Conservation (phyloP, 2,113 vertebrate genomes). For the Chlorodrepanis virens region DNA sequence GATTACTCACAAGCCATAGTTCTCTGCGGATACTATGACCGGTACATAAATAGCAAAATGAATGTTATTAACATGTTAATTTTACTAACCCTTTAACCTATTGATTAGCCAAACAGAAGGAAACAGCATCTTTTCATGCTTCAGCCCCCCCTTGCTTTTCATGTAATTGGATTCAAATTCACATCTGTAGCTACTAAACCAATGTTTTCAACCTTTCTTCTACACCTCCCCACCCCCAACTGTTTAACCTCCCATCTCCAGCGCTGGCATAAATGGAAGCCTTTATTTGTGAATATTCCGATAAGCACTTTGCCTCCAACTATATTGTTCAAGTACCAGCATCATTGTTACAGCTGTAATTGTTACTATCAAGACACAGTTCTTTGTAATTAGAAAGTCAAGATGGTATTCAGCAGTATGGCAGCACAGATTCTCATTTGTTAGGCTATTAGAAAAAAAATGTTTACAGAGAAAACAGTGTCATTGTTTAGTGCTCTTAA, state of each 20-base stretch:
- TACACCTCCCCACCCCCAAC: slow-evolving; percentile 60
- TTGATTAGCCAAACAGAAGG: slow-evolving; percentile 78
- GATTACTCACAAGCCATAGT: slow-evolving; percentile 1
- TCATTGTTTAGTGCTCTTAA: slow-evolving; percentile 87
- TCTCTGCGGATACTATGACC: slow-evolving; percentile 46
- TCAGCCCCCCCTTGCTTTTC: background rate
- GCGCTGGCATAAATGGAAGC: slow-evolving; percentile 74
- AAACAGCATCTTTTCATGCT: slow-evolving; percentile 69
- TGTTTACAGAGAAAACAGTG: slow-evolving; percentile 85
- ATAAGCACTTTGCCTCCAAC: slow-evolving; percentile 81
- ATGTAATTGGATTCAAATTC: slow-evolving; percentile 80
- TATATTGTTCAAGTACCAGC: slow-evolving; percentile 77
- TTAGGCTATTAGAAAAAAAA: slow-evolving; percentile 86
- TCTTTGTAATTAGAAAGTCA: slow-evolving; percentile 89
- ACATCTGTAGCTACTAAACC: slow-evolving; percentile 78
- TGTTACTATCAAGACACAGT: slow-evolving; percentile 85
- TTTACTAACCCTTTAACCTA: slow-evolving; percentile 73
- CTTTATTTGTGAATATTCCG: slow-evolving; percentile 81
- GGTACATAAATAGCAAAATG: slow-evolving; percentile 71
- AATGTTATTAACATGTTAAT: slow-evolving; percentile 73
- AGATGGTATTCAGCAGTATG: slow-evolving; percentile 83
- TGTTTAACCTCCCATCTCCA: slow-evolving; percentile 79
- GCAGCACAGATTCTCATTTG: slow-evolving; percentile 83
- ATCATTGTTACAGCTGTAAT: slow-evolving; percentile 84
- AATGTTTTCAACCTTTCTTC: slow-evolving; percentile 76